Base-by-base conservation (phyloP, 2,888 invertebrate species). In the Urechis unicinctus region DNA sequence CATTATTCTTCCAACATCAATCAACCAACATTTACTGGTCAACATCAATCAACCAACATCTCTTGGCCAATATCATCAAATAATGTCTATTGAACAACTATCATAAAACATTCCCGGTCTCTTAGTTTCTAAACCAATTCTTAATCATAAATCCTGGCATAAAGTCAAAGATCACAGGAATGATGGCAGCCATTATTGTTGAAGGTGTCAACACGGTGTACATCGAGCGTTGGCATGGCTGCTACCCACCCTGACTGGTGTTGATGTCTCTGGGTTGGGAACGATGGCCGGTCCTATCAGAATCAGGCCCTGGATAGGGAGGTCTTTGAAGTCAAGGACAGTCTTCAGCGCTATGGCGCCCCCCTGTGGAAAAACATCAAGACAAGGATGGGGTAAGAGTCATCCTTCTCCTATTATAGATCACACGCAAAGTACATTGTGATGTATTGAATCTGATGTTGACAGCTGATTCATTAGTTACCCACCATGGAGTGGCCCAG, bases 401-500 rank as follows among this genome's bases (percentile, higher is more conserved):
- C 1, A 4, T 21, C 24, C 1, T 9, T 22, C 17, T 13, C 13
- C 13, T 13, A 13, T 45, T 45, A 13, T 45, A 46, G 9, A 46
- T 9, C 46, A 17, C 9, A 13, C 9, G 9, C 9, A 46, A 9
- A 28, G 9, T 9, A 52, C 6, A 24, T 43, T 6, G 13, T 17
- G 13, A n/a, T 29, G 21, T 24, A 46, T 21, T 45, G n/a, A 6
- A 55, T 26, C 13, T 36, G 22, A 55, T 43, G 24, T 17, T 31
- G 31, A 22, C 24, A 3, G 31, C 13, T 47, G 41, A 17, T 4
- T n/a, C 25, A 13, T 24, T n/a, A 26, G 13, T 25, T 24, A 56
- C 65, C 59, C 64, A 79, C 79, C 80, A 80, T 79, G 6, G 80
- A 80, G 67, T 80, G 80, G n/a, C 80, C 80, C 41, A 79, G 63